These are phyloP conservation scores for Irena cyanogastra DNA, from an alignment of 2,113 vertebrate genomes.

Conservation along the genomic window DNA sequence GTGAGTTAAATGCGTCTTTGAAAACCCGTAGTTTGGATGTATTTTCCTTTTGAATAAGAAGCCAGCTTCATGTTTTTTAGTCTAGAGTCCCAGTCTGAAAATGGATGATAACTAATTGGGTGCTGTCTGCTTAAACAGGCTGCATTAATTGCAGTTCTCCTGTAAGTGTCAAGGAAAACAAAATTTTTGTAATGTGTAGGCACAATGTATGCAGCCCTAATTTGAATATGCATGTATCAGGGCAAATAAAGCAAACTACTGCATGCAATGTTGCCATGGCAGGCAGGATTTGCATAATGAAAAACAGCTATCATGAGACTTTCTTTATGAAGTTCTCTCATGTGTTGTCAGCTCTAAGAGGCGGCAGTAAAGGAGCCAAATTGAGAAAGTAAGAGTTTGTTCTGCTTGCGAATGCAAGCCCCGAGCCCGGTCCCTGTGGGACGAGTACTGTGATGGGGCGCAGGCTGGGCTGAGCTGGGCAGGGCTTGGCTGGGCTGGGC, in stretches of 20 bases:
- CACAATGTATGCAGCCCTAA: conserved; percentile 65
- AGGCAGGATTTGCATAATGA: conserved; percentile 76
- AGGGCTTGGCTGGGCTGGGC: no score
- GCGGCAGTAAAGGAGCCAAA: conserved; percentile 63
- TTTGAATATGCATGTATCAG: conserved; percentile 71
- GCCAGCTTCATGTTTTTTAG: conserved; percentile 74
- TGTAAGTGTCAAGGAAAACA: conserved; percentile 80
- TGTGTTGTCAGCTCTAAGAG: conserved; percentile 69
- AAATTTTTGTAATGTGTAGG: conserved; percentile 76
- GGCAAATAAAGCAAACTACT: conserved; percentile 69
- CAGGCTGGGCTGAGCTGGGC: no score
- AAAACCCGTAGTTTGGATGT: conserved; percentile 80
- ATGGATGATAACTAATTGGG: conserved; percentile 81
- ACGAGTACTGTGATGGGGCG: background rate
- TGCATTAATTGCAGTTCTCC: conserved; percentile 80
- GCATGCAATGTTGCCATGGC: conserved; percentile 75
- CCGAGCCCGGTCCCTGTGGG: no score
- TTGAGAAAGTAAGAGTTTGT: conserved; percentile 63
- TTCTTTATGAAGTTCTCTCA: conserved; percentile 75
- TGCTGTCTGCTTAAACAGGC: conserved; percentile 77
- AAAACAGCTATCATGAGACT: conserved; percentile 78
- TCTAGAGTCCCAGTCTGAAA: conserved; percentile 77
- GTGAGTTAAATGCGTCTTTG: conserved; percentile 80
- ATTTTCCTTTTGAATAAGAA: conserved; percentile 79
- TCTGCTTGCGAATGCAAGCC: conserved; percentile 48